Evolutionary conservation across 2,113 vertebrate species (phyloP), one percentile per base, ranked within the genome.

Genomic region (Daboia siamensis): DNA sequence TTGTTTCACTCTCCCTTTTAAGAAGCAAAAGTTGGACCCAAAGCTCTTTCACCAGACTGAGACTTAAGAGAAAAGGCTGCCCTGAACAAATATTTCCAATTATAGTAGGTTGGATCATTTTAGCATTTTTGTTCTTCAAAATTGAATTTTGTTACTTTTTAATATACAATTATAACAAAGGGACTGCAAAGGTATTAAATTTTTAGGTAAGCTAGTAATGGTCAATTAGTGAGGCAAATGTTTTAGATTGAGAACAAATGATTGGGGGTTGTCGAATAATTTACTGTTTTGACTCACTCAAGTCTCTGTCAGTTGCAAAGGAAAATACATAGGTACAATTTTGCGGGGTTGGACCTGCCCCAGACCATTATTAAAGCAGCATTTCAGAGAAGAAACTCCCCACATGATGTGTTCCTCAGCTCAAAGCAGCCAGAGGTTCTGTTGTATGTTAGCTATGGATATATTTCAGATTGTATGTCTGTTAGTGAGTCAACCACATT

Each of bases 1-100:
- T 93, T 21, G 90, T 92, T 94, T 97, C 96, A 97, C 97, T 97
- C 97, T 97, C 97, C 97, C 97, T 97, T 96, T 96, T 95, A 94
- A 96, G 93, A 96, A 95, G 92, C 96, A 94, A 95, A 92, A 95
- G 90, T 87, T 93, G 95, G 96, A 97, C 96, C 91, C 94, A 96
- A 97, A 98, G 97, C 97, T 97, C 97, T 96, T 95, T 96, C 56
- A 90, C 92, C 90, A 94, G 93, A 91, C 0, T 2, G 74, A 94
- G 93, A 59, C 93, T 94, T 90, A 54, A 92, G 86, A 88, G 23
- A 10, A 52, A 85, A 90, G 59, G 93, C 1, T 23, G 17, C 21
- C 88, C 24, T 84, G 23, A 12, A 54, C 74, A 93, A 54, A 52
- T 48, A 52, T 86, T 64, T 21, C 39, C 51, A 88, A 2, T 23